Evolutionary conservation across 2,797 vertebrate species (phyloP).

Genomic region (Rallus crepitans): DNA sequence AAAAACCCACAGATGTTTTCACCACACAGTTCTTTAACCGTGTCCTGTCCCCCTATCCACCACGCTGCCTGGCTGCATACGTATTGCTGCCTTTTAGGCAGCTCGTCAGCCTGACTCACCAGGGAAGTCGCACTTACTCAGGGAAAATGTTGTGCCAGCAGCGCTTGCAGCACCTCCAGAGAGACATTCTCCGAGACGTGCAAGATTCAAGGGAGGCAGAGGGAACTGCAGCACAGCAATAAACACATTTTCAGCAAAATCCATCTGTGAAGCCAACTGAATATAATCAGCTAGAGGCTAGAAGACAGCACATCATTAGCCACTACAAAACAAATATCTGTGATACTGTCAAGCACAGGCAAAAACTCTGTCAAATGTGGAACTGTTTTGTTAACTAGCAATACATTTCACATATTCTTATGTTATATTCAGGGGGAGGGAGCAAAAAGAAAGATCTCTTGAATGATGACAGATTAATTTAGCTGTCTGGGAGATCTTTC

Average conservation of each 20-base stretch:
- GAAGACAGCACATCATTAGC: neutral
- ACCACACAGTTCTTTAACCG: neutral
- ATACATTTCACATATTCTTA: neutral
- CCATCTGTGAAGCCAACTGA: neutral
- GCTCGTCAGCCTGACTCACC: neutral
- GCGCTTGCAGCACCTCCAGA: neutral
- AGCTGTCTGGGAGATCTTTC: neutral
- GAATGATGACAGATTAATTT: neutral
- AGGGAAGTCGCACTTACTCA: neutral
- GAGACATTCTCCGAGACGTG: neutral
- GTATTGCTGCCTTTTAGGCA: neutral
- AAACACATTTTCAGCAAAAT: neutral
- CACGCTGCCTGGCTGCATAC: rapidly evolving
- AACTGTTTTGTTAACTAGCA: neutral
- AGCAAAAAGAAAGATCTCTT: neutral
- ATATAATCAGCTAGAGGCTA: neutral
- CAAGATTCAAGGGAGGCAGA: neutral
- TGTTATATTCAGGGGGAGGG: neutral
- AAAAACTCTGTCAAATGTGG: neutral
- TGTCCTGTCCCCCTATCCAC: neutral
- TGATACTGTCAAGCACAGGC: neutral
- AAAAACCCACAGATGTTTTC: neutral
- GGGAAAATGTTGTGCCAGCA: rapidly evolving
- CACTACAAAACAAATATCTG: neutral
- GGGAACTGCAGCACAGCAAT: neutral